Percentiles rank a stretch among this genome's conserved stretches.
Evolutionary conservation across 2,888 invertebrate genomes (phyloP).

Genomic region (Ctena decussata): DNA sequence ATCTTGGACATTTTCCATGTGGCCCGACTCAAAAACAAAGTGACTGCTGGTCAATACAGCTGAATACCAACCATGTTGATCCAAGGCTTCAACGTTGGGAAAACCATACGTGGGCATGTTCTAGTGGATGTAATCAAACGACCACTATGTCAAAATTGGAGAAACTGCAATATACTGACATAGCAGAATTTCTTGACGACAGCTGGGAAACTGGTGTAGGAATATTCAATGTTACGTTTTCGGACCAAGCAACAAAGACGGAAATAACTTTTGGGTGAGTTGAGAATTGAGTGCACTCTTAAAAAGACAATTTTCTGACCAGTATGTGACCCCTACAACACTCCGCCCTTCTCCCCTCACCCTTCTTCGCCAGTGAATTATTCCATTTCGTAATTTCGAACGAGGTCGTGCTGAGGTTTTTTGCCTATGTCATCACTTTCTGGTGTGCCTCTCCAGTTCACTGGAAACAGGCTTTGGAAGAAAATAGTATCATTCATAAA

Average conservation of each 20-base stretch:
- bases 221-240: slow-evolving; percentile 15
- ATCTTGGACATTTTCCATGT: neutral
- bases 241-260: neutral
- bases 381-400: no score
- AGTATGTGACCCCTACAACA: no score
- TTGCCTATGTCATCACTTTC: no score
- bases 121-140: neutral
- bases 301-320: no score
- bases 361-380: no score
- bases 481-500: no score
- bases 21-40: neutral
- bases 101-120: neutral
- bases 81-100: neutral
- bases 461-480: no score
- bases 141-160: neutral
- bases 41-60: neutral
- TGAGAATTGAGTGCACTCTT: no score
- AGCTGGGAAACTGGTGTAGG: slow-evolving; percentile 42
- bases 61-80: neutral
- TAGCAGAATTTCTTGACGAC: slow-evolving; percentile 22
- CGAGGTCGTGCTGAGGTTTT: no score
- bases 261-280: neutral
- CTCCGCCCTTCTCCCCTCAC: no score
- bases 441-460: no score
- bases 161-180: slow-evolving; percentile 28